Evolutionary conservation across 2,797 vertebrate genomes (phyloP).

Genomic region (Urocyon cinereoargenteus): DNA sequence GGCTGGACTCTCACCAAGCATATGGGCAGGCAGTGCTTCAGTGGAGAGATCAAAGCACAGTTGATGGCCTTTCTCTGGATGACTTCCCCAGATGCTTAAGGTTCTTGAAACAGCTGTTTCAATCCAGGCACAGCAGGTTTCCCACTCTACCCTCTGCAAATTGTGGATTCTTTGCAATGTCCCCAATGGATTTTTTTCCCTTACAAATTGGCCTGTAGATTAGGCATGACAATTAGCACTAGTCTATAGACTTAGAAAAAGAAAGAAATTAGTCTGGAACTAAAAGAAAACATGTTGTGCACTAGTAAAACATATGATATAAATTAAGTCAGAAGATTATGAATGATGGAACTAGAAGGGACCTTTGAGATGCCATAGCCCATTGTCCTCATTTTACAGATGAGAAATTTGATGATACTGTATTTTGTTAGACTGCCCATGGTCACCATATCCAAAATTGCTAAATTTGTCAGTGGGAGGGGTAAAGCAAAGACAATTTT

Average conservation of each 20-base stretch:
- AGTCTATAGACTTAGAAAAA: neutral
- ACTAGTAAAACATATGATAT: conserved; percentile 20
- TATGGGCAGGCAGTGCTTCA: conserved; percentile 27
- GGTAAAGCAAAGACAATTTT: neutral
- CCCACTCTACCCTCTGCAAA: conserved; percentile 13
- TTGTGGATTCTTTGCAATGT: conserved; percentile 45
- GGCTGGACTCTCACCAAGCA: neutral
- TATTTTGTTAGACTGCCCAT: neutral
- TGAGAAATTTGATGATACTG: neutral
- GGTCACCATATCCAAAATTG: neutral
- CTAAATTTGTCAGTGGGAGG: neutral
- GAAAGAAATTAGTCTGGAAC: conserved; percentile 38
- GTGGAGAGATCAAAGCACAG: conserved; percentile 48
- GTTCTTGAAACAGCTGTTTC: conserved; percentile 74
- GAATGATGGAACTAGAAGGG: neutral
- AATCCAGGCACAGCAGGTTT: conserved; percentile 32
- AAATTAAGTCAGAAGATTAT: conserved; percentile 62
- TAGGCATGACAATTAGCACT: conserved; percentile 71
- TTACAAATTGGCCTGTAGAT: conserved; percentile 62
- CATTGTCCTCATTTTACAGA: conserved; percentile 38
- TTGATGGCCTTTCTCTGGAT: conserved; percentile 60
- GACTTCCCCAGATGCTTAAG: conserved; percentile 71
- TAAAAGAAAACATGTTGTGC: conserved; percentile 56
- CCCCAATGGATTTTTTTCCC: neutral
- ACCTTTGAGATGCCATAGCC: neutral